phyloP scores from a whole-genome alignment of 1,140 invertebrate species.

The Bradysia coprophila region DNA sequence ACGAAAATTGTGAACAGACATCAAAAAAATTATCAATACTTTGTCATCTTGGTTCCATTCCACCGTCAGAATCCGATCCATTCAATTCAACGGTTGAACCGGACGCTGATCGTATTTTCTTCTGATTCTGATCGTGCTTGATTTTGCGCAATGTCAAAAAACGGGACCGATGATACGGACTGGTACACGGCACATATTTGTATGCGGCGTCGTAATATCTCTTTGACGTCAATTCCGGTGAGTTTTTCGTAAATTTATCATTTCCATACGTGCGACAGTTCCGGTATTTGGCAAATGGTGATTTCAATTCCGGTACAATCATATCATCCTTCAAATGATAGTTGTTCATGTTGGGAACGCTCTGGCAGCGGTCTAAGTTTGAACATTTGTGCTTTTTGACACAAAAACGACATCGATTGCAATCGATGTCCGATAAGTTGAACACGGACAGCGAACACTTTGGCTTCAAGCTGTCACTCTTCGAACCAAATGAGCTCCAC shows the following conservation, averaged over 20 bases:
- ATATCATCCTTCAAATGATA: not conserved
- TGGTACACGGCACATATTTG: not conserved
- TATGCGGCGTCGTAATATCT: not conserved
- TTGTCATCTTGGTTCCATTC: slow-evolving; percentile 3
- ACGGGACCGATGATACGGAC: slow-evolving; percentile 1
- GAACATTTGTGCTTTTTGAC: not conserved
- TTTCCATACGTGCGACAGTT: not conserved
- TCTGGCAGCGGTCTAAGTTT: not conserved
- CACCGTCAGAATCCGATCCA: not conserved
- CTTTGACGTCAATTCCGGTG: not conserved
- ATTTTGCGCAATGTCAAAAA: slow-evolving; percentile 3
- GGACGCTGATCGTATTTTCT: not conserved
- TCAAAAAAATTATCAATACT: no score
- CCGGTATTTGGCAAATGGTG: not conserved
- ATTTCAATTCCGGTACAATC: not conserved
- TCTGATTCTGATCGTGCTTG: slow-evolving; percentile 7
- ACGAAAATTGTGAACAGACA: no score
- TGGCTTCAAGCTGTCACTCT: not conserved
- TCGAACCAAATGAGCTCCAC: slow-evolving; percentile 26
- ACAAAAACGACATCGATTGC: not conserved
- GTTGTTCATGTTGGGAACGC: not conserved
- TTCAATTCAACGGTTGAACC: no score
- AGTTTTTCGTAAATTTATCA: not conserved
- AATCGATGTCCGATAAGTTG: not conserved
- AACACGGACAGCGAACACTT: not conserved